Base-by-base conservation (phyloP, 1,140 invertebrate genomes). In the Drosophila nigromelanica region DNA sequence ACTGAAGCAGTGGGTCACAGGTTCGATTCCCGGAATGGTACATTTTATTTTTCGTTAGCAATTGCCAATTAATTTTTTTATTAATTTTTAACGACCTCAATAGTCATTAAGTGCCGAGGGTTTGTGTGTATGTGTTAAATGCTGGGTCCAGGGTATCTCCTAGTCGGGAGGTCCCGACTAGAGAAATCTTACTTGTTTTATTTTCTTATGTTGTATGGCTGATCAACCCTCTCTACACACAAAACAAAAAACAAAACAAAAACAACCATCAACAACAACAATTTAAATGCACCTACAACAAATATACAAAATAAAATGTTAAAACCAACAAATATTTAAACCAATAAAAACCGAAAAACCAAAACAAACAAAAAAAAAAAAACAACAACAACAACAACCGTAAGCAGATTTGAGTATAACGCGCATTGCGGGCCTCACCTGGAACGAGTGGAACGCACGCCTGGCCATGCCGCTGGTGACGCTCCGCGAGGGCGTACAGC, bases 401-500 rank as follows among this genome's bases (percentile, higher is more conserved):
- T 10, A 93, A 71, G 93, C 94, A 92, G 95, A 95, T 93, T 93
- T 95, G 91, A 95, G 94, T 93, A 95, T 95, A 93, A 94, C 93
- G 74, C 92, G 93, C 69, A 94, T 94, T 86, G 93, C 93, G 45
- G 95, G 95, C 21, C 92, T 95, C 61, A 94, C 94, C 72, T 95
- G 95, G 95, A 95, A 94, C 72, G 93, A 94, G 89, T 94, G 93
- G 94, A 94, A 93, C 85, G 93, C 93, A 76, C 92, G 93, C 5
- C 90, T 94, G 80, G 93, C 93, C 80, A 92, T 94, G 92, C 93
- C 93, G 70, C 86, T 93, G 68, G 92, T 93, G 67, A 93, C 92
- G 33, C 78, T 93, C 72, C 92, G 93, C 30, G 92, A 92, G 54
- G 91, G 91, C 50, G 77, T 77, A 2, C 83, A 91, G 59, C 90